Percentiles rank a stretch among this genome's conserved stretches.
Conservation (phyloP, 1,140 invertebrate species). For the Tetragonula clypearis region DNA sequence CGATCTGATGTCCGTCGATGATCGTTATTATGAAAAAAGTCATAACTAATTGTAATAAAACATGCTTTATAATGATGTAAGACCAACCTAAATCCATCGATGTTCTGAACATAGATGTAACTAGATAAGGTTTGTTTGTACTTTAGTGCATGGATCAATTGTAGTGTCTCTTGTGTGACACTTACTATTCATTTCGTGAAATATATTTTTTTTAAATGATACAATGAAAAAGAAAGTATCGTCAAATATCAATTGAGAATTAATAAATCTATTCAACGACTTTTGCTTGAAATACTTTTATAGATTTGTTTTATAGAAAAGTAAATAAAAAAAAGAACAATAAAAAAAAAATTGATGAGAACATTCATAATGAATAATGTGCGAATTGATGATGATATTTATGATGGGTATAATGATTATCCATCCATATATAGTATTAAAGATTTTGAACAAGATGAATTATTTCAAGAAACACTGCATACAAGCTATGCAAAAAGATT, state of each 20-base stretch:
- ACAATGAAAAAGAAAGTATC: not conserved
- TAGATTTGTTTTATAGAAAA: not conserved
- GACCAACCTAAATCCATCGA: not conserved
- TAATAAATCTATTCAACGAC: not conserved
- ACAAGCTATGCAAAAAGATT: constrained; percentile 84
- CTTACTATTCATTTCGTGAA: not conserved
- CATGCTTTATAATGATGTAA: not conserved
- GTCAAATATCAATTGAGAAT: not conserved
- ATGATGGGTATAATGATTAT: constrained; percentile 87
- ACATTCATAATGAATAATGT: constrained; percentile 22
- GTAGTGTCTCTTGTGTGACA: not conserved
- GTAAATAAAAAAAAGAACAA: not conserved
- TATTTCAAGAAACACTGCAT: constrained; percentile 85
- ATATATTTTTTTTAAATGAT: not conserved
- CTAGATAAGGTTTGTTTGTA: constrained; percentile 12
- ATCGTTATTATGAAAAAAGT: not conserved
- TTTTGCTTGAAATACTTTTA: not conserved
- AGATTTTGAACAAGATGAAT: constrained; percentile 86
- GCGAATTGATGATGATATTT: constrained; percentile 83
- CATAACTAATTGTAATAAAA: not conserved
- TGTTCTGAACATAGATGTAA: constrained; percentile 2
- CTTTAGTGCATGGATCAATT: not conserved
- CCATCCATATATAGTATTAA: constrained; percentile 85
- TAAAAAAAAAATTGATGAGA: not conserved
- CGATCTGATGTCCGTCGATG: not conserved